Evolutionary conservation across 1,140 invertebrate genomes (phyloP).

Genomic region (Drosophila leontia): DNA sequence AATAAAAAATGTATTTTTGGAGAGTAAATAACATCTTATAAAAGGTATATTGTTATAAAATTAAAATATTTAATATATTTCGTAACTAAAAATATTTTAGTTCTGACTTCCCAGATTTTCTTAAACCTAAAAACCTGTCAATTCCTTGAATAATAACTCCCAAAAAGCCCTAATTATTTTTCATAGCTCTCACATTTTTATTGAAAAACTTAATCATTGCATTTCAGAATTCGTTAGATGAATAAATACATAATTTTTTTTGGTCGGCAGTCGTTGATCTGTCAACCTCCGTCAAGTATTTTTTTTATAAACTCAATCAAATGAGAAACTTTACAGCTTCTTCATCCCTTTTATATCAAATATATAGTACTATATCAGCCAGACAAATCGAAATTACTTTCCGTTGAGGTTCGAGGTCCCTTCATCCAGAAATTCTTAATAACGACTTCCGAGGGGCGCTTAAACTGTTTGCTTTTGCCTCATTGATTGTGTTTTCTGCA

Average conservation of each 20-base stretch:
- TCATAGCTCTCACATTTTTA: neutral
- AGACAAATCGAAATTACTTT: constrained; percentile 31
- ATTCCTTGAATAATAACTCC: neutral
- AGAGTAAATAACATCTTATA: neutral
- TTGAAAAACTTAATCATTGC: neutral
- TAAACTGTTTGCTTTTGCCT: constrained; percentile 79
- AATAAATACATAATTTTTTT: neutral
- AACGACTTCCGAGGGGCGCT: constrained; percentile 65
- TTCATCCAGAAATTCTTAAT: constrained; percentile 35
- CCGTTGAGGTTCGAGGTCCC: constrained; percentile 3
- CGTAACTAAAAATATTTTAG: neutral
- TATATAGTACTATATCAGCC: constrained; percentile 11
- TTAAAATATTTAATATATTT: neutral
- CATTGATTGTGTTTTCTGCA: constrained; percentile 69
- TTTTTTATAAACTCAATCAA: constrained; percentile 45
- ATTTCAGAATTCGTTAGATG: neutral
- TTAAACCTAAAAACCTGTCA: neutral
- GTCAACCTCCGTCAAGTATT: constrained; percentile 21
- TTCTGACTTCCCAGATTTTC: fast-evolving
- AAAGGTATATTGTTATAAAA: neutral
- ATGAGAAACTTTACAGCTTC: constrained; percentile 2
- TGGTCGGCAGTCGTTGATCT: neutral
- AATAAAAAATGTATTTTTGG: neutral
- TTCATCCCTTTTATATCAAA: constrained; percentile 31
- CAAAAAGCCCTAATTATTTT: neutral